Conservation (phyloP, 2,888 invertebrate genomes). For the Pyrochroa serraticornis region DNA sequence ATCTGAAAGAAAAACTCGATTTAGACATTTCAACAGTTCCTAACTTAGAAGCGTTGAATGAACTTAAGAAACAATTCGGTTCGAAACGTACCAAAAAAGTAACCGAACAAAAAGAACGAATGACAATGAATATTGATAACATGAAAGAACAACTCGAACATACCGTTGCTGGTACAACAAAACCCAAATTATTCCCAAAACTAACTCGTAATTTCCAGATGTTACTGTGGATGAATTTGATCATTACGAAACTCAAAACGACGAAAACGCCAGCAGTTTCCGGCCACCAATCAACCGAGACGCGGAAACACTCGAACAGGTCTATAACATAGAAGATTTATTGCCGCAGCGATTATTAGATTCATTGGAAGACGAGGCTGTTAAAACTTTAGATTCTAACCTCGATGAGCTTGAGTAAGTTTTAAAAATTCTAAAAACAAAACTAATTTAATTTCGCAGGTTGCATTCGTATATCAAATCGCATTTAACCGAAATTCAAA, state of each 20-base stretch:
- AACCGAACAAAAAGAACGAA: conserved; percentile 66
- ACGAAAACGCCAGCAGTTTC: conserved; percentile 55
- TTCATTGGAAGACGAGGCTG: conserved; percentile 42
- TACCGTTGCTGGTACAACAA: conserved; percentile 58
- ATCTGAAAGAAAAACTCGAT: not conserved
- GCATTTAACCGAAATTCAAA: conserved; percentile 37
- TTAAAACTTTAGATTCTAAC: conserved; percentile 33
- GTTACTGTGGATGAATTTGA: conserved; percentile 32
- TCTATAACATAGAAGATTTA: conserved; percentile 60
- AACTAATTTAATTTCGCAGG: conserved; percentile 34
- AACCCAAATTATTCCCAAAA: conserved; percentile 9
- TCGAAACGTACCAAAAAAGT: conserved; percentile 66
- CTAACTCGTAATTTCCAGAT: conserved; percentile 29
- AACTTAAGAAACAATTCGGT: conserved; percentile 68
- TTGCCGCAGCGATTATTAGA: conserved; percentile 57
- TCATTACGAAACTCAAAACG: conserved; percentile 28
- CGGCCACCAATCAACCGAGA: conserved; percentile 61
- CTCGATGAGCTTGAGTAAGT: conserved; percentile 23
- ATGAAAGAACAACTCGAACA: conserved; percentile 65
- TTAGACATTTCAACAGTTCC: conserved; percentile 12
- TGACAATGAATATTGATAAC: conserved; percentile 64
- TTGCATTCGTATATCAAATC: conserved; percentile 35
- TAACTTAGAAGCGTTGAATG: conserved; percentile 36
- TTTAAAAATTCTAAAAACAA: too few species aligned
- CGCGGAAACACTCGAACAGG: conserved; percentile 57